Evolutionary conservation across 2,113 vertebrate species (phyloP).

Genomic region (Myotis brandtii): DNA sequence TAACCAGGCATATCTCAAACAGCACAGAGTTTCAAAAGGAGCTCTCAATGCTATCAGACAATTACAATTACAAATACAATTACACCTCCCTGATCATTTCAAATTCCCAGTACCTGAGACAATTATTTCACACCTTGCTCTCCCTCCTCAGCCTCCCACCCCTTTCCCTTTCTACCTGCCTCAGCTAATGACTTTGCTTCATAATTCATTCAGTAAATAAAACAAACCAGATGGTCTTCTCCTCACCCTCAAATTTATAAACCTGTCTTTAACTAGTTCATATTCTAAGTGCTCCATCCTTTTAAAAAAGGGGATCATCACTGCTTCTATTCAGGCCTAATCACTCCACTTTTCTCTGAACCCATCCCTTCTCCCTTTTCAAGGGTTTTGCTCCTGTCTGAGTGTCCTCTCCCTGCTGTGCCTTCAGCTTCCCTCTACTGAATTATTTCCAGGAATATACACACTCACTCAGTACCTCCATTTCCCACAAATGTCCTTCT

Average conservation of each 20-base stretch:
- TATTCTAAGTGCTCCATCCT: not conserved
- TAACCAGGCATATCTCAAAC: not conserved
- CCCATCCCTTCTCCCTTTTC: not conserved
- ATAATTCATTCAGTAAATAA: not conserved
- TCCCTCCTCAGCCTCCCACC: not conserved
- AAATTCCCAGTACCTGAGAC: not conserved
- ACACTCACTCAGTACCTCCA: not conserved
- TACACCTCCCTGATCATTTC: not conserved
- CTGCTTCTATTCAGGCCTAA: not conserved
- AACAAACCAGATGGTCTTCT: not conserved
- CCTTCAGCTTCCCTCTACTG: not conserved
- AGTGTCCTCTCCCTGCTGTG: not conserved
- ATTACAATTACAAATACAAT: not conserved
- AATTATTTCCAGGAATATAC: not conserved
- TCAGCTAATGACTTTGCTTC: not conserved
- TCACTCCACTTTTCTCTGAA: not conserved
- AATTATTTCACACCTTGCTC: not conserved
- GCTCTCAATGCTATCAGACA: not conserved
- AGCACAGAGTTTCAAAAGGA: not conserved
- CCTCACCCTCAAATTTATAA: not conserved
- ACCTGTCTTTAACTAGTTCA: not conserved
- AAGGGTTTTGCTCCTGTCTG: not conserved
- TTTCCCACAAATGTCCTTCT: not conserved
- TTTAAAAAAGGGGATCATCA: not conserved
- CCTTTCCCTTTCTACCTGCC: not conserved